Evolutionary conservation across 1,140 invertebrate genomes (phyloP), one percentile per base, ranked within the genome.

Genomic region (Atta colombica): DNA sequence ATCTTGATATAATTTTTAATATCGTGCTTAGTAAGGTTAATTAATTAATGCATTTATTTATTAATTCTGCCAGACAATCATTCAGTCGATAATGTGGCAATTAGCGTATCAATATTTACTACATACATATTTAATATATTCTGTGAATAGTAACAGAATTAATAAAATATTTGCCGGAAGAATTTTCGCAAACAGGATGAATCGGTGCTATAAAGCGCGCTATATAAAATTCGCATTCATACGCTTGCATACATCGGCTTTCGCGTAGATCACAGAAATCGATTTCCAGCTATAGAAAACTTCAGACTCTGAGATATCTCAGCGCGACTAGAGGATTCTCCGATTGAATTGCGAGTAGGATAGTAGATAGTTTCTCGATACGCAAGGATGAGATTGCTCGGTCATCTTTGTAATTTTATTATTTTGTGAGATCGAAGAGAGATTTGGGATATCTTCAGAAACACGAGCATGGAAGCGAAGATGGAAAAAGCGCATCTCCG

Each of bases 341-440:
- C 39, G 58, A 77, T 85, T 85, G 81, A 77, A 85, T 85, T 61
- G 71, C 82, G 60, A 77, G 51, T 51, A 71, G 65, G 53, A 53
- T 61, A 28, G 39, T 69, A 68, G 53, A 63, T 45, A 45, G 39
- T 66, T 66, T 60, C 16, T 61, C 65, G 18, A 63, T 35, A 63
- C 31, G 31, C 61, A 35, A 49, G 65, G n/a, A 66, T 35, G 18
- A 78, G 51, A 78, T 68, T 65, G 85, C 87, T 87, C 77, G 77
- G 28, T 82, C 55, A 63, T 89, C 84, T 88, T 87, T 89, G 86
- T 88, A 89, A 91, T 91, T 91, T 92, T 88, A 91, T 91, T 91
- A 88, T 88, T 90, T 89, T 82, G 87, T 85, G 88, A 86, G 84
- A 88, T 68, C 16, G 72, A 85, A 53, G 28, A 51, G 53, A 72